phyloP scores from a whole-genome alignment of 2,797 vertebrate species.

The Arvicola amphibius region DNA sequence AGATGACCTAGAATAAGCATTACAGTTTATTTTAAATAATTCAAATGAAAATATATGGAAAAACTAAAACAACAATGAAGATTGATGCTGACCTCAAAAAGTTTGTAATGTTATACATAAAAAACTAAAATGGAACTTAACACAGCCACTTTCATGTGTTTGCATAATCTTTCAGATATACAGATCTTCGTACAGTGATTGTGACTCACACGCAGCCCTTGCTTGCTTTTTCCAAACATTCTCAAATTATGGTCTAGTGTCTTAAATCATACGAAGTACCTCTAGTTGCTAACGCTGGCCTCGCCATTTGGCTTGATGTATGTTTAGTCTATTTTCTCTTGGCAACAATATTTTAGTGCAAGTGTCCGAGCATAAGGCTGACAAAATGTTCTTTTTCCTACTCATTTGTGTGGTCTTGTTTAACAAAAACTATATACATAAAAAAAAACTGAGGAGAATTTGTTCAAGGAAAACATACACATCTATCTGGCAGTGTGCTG shows the following conservation, averaged over 20 bases:
- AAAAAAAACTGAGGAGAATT: slow-evolving; percentile 74
- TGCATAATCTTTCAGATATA: neutral
- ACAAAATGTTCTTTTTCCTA: slow-evolving; percentile 88
- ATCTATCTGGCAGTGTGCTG: slow-evolving; percentile 67
- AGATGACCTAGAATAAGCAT: neutral
- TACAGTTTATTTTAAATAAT: slow-evolving; percentile 24
- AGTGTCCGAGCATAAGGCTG: slow-evolving; percentile 85
- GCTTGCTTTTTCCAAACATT: slow-evolving; percentile 74
- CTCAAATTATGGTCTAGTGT: slow-evolving; percentile 79
- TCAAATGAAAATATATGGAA: neutral
- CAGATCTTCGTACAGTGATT: slow-evolving; percentile 1
- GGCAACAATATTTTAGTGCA: slow-evolving; percentile 85
- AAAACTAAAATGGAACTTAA: neutral
- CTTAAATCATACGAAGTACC: slow-evolving; percentile 84
- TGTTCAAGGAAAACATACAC: slow-evolving; percentile 78
- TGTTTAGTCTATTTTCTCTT: slow-evolving; percentile 89
- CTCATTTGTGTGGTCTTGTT: slow-evolving; percentile 87
- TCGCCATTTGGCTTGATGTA: slow-evolving; percentile 86
- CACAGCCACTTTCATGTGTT: neutral
- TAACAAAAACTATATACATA: slow-evolving; percentile 79
- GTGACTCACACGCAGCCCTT: slow-evolving; percentile 56
- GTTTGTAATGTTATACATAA: slow-evolving; percentile 7
- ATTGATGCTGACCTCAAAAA: neutral
- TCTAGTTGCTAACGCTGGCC: slow-evolving; percentile 83
- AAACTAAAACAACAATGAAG: neutral